These are phyloP conservation scores for Ahaetulla prasina DNA, from an alignment of 2,113 vertebrate genomes.

Conservation along the genomic window DNA sequence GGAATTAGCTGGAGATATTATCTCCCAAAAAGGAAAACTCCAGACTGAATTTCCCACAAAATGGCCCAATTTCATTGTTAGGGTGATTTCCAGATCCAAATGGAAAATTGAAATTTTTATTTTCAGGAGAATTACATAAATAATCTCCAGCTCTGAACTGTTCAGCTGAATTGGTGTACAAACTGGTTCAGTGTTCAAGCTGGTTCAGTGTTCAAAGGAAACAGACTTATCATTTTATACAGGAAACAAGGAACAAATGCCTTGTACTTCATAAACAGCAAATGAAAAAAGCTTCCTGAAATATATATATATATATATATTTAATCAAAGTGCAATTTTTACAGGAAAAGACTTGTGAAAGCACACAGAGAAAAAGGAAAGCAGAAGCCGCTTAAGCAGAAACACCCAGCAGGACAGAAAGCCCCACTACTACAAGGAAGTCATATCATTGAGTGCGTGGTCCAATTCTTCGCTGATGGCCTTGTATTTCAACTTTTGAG, in stretches of 20 bases:
- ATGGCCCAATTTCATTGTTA: not conserved
- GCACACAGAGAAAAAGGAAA: slow-evolving; percentile 12
- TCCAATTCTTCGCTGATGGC: slow-evolving; percentile 88
- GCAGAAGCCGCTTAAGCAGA: not conserved
- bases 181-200: not conserved
- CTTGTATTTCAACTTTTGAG: slow-evolving; percentile 90
- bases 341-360: not conserved
- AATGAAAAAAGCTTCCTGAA: not conserved
- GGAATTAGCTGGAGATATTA: not conserved
- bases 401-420: not conserved
- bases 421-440: slow-evolving; percentile 76
- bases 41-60: not conserved
- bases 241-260: not conserved
- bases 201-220: too few species aligned
- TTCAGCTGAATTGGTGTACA: not conserved
- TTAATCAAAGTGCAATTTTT: slow-evolving; percentile 57
- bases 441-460: slow-evolving; percentile 86
- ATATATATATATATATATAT: not conserved
- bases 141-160: not conserved
- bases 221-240: not conserved
- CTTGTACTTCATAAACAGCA: not conserved
- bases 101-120: not conserved
- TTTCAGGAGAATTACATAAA: not conserved
- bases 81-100: not conserved
- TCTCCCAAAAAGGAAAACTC: not conserved